Evolutionary conservation across 2,888 invertebrate genomes (phyloP).

Genomic region (Maniola hyperantus): DNA sequence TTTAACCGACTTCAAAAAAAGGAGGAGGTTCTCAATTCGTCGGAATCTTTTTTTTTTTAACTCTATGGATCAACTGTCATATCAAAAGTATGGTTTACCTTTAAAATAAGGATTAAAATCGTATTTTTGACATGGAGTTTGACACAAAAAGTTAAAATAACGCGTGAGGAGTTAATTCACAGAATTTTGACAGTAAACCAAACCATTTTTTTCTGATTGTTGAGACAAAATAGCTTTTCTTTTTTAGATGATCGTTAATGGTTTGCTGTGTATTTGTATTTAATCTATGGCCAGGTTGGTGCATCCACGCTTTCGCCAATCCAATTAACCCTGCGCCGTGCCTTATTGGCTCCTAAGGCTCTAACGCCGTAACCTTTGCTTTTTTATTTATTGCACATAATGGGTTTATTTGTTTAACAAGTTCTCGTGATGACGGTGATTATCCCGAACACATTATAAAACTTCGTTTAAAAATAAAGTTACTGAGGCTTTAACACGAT

Average conservation of each 20-base stretch:
- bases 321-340: constrained; percentile 65
- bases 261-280: neutral
- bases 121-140: too few species aligned
- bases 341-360: constrained; percentile 58
- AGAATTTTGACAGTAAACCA: neutral
- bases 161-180: too few species aligned
- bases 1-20: too few species aligned
- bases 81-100: too few species aligned
- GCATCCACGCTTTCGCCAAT: constrained; percentile 54
- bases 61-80: too few species aligned
- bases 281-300: constrained; percentile 44
- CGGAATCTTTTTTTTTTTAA: too few species aligned
- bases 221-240: too few species aligned
- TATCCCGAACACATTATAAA: constrained; percentile 23
- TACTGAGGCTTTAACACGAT: too few species aligned
- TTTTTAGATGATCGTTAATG: neutral
- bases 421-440: constrained; percentile 16
- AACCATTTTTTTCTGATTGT: neutral
- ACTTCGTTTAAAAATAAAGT: neutral
- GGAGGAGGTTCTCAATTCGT: too few species aligned
- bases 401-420: constrained; percentile 44
- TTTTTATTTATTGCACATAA: constrained; percentile 48
- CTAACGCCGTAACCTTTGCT: constrained; percentile 28
- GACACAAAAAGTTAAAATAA: too few species aligned
- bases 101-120: too few species aligned